Percentiles rank a stretch among this genome's conserved stretches.
Conservation (phyloP, 2,797 vertebrate species). For the Tadarida brasiliensis region DNA sequence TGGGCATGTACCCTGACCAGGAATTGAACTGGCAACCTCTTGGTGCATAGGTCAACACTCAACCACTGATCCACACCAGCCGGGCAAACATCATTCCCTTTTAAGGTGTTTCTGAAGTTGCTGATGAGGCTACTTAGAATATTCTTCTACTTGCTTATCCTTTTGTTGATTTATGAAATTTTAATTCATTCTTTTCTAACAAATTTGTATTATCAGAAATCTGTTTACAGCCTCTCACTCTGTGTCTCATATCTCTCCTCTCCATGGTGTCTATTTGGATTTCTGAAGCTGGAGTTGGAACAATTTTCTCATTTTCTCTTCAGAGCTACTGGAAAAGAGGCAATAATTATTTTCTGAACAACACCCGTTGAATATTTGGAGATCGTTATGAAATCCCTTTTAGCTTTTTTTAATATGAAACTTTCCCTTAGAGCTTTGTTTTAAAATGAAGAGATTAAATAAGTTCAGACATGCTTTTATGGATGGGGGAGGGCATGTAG, state of each 20-base stretch:
- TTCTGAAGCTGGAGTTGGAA: not conserved
- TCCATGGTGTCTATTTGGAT: not conserved
- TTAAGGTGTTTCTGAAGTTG: slow-evolving; percentile 18
- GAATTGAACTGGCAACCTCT: no score
- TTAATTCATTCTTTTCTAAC: slow-evolving; percentile 4
- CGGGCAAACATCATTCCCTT: not conserved
- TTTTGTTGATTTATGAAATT: slow-evolving; percentile 35
- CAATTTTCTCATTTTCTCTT: not conserved
- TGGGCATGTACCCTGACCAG: no score
- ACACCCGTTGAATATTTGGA: not conserved
- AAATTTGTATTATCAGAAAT: slow-evolving; percentile 5
- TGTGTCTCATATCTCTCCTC: not conserved
- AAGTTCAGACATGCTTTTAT: not conserved
- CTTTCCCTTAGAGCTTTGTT: not conserved
- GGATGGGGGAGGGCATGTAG: not conserved
- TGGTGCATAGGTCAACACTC: no score
- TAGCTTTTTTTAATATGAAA: slow-evolving; percentile 3
- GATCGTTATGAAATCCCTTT: slow-evolving; percentile 9
- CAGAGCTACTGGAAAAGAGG: slow-evolving; percentile 30
- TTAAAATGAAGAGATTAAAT: not conserved
- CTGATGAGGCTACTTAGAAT: not conserved
- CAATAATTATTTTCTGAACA: not conserved
- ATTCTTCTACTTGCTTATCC: not conserved
- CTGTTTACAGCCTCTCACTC: not conserved
- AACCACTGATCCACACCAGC: no score